Percentiles rank a stretch among this genome's conserved stretches.
Conservation (phyloP, 2,888 invertebrate species). For the Meghimatium bilineatum region DNA sequence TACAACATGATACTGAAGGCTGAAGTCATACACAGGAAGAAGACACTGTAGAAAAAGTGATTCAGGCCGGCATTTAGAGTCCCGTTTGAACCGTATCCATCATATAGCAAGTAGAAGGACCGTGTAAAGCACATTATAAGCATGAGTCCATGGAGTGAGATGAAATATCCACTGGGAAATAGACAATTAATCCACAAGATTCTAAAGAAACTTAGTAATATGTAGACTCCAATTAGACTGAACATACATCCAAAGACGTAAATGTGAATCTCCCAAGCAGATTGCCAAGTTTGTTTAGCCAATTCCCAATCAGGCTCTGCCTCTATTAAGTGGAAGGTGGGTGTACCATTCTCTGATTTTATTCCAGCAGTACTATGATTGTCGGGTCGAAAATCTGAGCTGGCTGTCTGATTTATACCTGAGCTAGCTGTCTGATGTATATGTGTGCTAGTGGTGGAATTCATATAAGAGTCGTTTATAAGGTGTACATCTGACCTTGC, state of each 20-base stretch:
- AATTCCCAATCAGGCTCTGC: constrained; percentile 72
- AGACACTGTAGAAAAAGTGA: constrained; percentile 88
- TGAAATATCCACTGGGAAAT: constrained; percentile 90
- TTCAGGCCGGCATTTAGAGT: constrained; percentile 87
- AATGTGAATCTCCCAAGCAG: constrained; percentile 94
- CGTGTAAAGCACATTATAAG: constrained; percentile 86
- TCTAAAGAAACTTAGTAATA: constrained; percentile 89
- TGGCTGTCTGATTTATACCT: neutral
- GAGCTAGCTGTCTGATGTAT: neutral
- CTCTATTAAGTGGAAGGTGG: constrained; percentile 59
- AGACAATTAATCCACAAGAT: constrained; percentile 91
- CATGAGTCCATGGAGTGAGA: constrained; percentile 87
- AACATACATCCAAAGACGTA: constrained; percentile 91
- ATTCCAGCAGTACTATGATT: neutral
- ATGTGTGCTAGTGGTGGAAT: too few species aligned
- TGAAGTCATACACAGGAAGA: constrained; percentile 91
- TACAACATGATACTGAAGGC: constrained; percentile 91
- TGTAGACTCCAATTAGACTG: constrained; percentile 88
- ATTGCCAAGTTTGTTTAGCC: constrained; percentile 78
- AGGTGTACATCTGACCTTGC: too few species aligned
- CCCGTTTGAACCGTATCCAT: constrained; percentile 91
- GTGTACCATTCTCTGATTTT: neutral
- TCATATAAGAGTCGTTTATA: too few species aligned
- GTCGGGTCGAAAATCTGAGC: neutral
- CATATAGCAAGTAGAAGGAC: constrained; percentile 91